A percentile compares a stretch with the other conserved stretches of the same genome.
Evolutionary conservation across 1,140 invertebrate genomes (phyloP).

Genomic region (Bombus haemorrhoidalis): DNA sequence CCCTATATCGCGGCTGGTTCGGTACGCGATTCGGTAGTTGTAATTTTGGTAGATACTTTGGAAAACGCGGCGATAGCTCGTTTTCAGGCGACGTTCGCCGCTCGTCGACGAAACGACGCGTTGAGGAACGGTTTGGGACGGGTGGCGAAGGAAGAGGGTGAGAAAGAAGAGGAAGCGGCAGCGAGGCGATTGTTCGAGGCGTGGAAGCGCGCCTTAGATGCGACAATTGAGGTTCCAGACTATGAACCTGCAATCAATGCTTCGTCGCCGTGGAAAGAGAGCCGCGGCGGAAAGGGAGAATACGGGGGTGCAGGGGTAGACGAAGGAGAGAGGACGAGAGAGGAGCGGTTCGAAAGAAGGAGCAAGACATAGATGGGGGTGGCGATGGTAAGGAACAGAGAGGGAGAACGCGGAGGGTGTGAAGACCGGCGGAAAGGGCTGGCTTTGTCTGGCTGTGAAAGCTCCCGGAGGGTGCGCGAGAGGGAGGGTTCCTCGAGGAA

Average conservation of each 20-base stretch:
- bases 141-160: constrained; percentile 43
- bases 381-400: constrained; percentile 14
- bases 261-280: constrained; percentile 66
- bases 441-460: constrained; percentile 80
- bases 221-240: constrained; percentile 81
- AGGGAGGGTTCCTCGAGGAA: constrained; percentile 62
- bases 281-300: neutral
- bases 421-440: constrained; percentile 71
- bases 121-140: constrained; percentile 9
- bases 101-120: constrained; percentile 19
- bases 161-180: constrained; percentile 65
- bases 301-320: neutral
- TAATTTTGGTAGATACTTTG: constrained; percentile 67
- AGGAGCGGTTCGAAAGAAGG: constrained; percentile 19
- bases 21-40: constrained; percentile 67
- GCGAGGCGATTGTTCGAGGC: constrained; percentile 78
- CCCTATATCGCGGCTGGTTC: neutral
- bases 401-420: constrained; percentile 62
- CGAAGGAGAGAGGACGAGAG: constrained; percentile 33
- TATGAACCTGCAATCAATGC: constrained; percentile 81
- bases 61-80: constrained; percentile 37
- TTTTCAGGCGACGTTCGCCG: constrained; percentile 34
- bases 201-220: constrained; percentile 80
- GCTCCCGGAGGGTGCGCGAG: constrained; percentile 70
- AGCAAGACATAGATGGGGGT: neutral